These are phyloP conservation scores for Threskiornis aethiopicus DNA, from an alignment of 2,797 vertebrate genomes.

Conservation along the genomic window DNA sequence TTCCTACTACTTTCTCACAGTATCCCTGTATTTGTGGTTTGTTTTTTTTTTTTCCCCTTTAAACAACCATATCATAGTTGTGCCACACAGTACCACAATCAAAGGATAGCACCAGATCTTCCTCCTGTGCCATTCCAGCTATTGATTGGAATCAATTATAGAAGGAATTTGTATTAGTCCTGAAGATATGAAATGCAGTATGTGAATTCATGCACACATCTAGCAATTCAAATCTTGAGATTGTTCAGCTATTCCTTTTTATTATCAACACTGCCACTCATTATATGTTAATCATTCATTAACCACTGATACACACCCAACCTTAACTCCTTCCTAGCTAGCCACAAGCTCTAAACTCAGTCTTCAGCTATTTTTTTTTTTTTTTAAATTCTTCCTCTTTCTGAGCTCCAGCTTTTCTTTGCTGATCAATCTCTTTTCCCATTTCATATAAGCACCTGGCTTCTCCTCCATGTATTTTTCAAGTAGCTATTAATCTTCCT, in stretches of 20 bases:
- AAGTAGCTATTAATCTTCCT: not conserved
- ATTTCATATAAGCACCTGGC: not conserved
- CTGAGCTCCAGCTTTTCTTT: not conserved
- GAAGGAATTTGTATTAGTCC: not conserved
- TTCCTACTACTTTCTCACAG: not conserved
- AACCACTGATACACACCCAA: not conserved
- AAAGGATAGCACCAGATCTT: not conserved
- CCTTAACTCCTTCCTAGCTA: not conserved
- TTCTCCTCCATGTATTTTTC: not conserved
- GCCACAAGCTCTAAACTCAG: not conserved
- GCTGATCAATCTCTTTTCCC: not conserved
- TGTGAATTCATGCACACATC: not conserved
- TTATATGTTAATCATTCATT: not conserved
- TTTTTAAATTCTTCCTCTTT: not conserved
- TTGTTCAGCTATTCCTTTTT: not conserved
- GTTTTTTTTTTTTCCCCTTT: not conserved
- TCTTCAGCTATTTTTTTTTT: not conserved
- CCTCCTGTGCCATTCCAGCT: not conserved
- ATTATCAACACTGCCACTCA: not conserved
- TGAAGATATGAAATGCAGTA: not conserved
- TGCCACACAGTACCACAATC: too few relatives aligned
- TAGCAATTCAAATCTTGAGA: not conserved
- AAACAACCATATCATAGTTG: accelerated
- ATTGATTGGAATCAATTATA: accelerated
- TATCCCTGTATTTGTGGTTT: not conserved